phyloP scores from a whole-genome alignment of 1,140 invertebrate species.

The Venturia canescens region DNA sequence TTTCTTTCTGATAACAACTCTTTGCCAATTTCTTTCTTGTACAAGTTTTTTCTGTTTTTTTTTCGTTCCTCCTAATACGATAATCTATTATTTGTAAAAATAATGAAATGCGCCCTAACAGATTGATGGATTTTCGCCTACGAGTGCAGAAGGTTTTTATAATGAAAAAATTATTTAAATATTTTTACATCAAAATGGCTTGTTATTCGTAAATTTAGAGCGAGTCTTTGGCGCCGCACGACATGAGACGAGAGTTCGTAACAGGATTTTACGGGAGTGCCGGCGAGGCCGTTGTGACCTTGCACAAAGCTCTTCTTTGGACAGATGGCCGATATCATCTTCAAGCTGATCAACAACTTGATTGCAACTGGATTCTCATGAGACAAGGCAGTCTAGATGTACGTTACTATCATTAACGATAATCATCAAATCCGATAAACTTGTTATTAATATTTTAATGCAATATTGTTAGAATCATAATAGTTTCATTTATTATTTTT shows the following conservation, averaged over 20 bases:
- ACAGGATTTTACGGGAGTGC: conserved; percentile 92
- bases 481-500: not conserved
- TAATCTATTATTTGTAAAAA: not conserved
- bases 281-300: conserved; percentile 88
- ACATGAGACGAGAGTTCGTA: conserved; percentile 88
- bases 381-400: conserved; percentile 80
- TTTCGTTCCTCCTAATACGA: not conserved
- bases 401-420: conserved; percentile 52
- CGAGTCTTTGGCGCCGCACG: conserved; percentile 83
- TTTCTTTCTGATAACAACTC: conserved; percentile 3
- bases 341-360: conserved; percentile 85
- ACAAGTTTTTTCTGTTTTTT: not conserved
- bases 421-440: not conserved
- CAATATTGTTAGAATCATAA: not conserved
- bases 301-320: conserved; percentile 89
- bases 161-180: not conserved
- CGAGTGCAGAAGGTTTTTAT: not conserved
- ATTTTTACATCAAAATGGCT: not conserved
- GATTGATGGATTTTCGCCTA: conserved; percentile 2
- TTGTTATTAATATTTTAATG: no score
- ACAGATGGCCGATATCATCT: conserved; percentile 91
- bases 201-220: conserved; percentile 73
- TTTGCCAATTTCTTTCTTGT: not conserved
- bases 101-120: conserved; percentile 17
- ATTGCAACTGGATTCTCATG: conserved; percentile 90